phyloP scores from a whole-genome alignment of 2,888 invertebrate genomes.

The Diaphora mendica region DNA sequence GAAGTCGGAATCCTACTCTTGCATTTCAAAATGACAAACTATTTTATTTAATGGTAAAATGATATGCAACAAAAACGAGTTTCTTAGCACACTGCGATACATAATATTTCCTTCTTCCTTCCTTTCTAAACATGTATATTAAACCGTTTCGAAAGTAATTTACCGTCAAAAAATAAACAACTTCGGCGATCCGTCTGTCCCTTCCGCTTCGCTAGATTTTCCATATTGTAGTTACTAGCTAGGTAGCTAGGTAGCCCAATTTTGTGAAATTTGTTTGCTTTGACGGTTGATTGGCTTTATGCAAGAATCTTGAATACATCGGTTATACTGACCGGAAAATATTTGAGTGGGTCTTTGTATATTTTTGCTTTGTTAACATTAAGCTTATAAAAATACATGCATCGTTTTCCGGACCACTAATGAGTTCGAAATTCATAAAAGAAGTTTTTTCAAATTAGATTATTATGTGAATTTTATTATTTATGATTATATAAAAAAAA shows the following conservation, averaged over 20 bases:
- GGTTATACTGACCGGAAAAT: slow-evolving; percentile 22
- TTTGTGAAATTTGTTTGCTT: slow-evolving; percentile 70
- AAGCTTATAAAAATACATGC: background rate
- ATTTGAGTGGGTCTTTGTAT: slow-evolving; percentile 19
- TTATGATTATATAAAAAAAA: background rate
- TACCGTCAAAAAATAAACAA: slow-evolving; percentile 70
- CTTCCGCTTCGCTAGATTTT: slow-evolving; percentile 70
- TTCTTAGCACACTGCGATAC: background rate
- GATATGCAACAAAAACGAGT: background rate
- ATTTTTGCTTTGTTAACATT: slow-evolving; percentile 17
- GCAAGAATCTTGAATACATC: slow-evolving; percentile 34
- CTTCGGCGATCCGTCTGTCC: slow-evolving; percentile 61
- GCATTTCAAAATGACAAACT: too few relatives aligned
- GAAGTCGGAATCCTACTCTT: too few relatives aligned
- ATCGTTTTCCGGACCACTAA: background rate
- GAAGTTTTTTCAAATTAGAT: background rate
- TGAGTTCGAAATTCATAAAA: background rate
- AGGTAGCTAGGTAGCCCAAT: slow-evolving; percentile 60
- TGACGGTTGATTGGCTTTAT: slow-evolving; percentile 64
- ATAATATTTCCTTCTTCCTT: slow-evolving; percentile 30
- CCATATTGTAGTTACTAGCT: slow-evolving; percentile 60
- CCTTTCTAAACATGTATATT: slow-evolving; percentile 59
- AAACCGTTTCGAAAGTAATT: slow-evolving; percentile 53
- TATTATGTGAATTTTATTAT: background rate
- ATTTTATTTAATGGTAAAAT: too few relatives aligned